Conservation (phyloP, 2,888 invertebrate species). For the Notocelia uddmanniana region DNA sequence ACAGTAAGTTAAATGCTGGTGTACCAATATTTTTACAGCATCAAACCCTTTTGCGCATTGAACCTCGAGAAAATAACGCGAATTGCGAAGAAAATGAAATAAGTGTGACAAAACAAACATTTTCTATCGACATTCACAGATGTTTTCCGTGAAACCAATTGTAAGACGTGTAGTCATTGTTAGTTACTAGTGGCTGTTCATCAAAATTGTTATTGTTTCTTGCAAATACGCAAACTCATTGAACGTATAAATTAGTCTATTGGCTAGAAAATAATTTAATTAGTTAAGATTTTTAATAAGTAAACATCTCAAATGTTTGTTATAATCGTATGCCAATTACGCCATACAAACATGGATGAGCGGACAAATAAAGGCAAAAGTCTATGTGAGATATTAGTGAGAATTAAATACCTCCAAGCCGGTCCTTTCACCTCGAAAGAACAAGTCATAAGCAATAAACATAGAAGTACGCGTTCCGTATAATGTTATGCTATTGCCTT, state of each 20-base stretch:
- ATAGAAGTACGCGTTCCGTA: conserved; percentile 39
- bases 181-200: conserved; percentile 37
- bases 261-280: conserved; percentile 34
- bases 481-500: conserved; percentile 44
- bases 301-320: conserved; percentile 30
- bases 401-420: conserved; percentile 41
- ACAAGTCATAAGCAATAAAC: conserved; percentile 44
- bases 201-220: conserved; percentile 32
- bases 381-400: conserved; percentile 38
- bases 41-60: conserved; percentile 4
- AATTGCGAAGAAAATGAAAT: background rate
- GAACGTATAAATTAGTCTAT: conserved; percentile 27
- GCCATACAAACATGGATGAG: conserved; percentile 23
- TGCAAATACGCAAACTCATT: conserved; percentile 23
- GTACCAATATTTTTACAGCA: background rate
- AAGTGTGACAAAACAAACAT: background rate
- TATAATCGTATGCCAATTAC: conserved; percentile 28
- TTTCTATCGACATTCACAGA: conserved; percentile 5
- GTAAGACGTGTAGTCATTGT: conserved; percentile 4
- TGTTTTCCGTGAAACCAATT: conserved; percentile 3
- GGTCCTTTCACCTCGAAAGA: conserved; percentile 39
- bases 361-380: conserved; percentile 26
- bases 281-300: conserved; percentile 37
- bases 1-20: background rate
- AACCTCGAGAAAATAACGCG: background rate